Conservation (phyloP, 1,140 invertebrate genomes). For the Eriocheir sinensis region DNA sequence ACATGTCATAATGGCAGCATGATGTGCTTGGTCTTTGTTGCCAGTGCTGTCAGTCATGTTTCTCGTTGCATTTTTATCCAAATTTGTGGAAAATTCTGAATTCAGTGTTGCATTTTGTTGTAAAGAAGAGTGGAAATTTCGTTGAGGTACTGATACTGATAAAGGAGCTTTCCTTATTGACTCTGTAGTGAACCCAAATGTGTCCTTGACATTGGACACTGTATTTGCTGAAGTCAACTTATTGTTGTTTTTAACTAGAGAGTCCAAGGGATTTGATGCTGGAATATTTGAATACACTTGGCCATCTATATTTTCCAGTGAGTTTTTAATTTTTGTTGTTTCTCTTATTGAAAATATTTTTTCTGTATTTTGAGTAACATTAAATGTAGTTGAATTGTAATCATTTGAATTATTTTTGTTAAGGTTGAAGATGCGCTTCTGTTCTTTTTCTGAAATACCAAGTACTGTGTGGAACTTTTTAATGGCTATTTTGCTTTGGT, state of each 20-base stretch:
- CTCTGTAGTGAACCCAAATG: not conserved
- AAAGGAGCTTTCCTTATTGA: not conserved
- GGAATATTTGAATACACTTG: not conserved
- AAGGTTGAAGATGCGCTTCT: not conserved
- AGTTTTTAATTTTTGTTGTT: not conserved
- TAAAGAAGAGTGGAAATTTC: not conserved
- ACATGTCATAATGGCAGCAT: too few species aligned
- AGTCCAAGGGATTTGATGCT: not conserved
- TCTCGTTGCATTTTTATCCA: too few species aligned
- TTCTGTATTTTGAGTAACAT: not conserved
- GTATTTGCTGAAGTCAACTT: not conserved
- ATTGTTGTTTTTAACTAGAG: not conserved
- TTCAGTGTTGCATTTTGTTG: not conserved
- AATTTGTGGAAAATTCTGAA: not conserved
- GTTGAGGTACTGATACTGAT: not conserved
- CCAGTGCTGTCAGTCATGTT: too few species aligned
- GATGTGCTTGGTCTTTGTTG: too few species aligned
- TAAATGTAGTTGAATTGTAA: not conserved
- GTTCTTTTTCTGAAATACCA: slow-evolving; percentile 52
- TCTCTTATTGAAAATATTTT: not conserved
- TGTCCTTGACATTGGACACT: not conserved
- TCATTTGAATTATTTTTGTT: not conserved
- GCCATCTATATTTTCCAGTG: not conserved
- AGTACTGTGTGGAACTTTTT: slow-evolving; percentile 39
- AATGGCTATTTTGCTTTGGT: slow-evolving; percentile 5